Conservation (phyloP, 2,888 invertebrate genomes). For the Tetheella fluctuosa region DNA sequence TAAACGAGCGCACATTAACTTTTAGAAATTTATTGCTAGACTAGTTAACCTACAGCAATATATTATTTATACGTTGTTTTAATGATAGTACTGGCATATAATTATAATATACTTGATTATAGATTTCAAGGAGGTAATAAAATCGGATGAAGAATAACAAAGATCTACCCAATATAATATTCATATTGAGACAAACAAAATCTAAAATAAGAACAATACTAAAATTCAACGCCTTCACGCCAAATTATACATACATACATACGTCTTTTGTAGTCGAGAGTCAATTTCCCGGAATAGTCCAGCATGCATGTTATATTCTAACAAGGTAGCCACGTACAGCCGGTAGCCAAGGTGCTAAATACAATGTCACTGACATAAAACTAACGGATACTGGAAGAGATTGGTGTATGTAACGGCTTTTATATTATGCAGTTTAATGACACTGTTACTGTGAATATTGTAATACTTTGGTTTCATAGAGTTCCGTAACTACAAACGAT, state of each 20-base stretch:
- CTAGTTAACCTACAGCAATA: not conserved
- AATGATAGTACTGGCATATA: not conserved
- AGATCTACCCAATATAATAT: not conserved
- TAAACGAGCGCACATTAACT: slow-evolving; percentile 20
- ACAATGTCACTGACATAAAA: slow-evolving; percentile 22
- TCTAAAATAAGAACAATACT: not conserved
- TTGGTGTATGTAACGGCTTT: not conserved
- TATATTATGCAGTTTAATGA: not conserved
- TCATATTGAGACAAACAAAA: not conserved
- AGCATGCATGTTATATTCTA: slow-evolving; percentile 28
- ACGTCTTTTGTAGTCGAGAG: not conserved
- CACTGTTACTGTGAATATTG: no score
- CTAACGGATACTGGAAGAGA: slow-evolving; percentile 21
- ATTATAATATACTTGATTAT: no score
- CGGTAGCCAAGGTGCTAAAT: slow-evolving; percentile 39
- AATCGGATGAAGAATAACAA: not conserved
- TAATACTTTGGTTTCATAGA: not conserved
- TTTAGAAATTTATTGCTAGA: slow-evolving; percentile 11
- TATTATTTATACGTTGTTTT: not conserved
- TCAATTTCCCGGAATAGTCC: not conserved
- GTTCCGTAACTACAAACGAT: not conserved
- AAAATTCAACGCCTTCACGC: not conserved
- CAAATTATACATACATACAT: slow-evolving; percentile 3
- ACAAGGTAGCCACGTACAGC: slow-evolving; percentile 37
- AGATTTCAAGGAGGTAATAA: no score